A percentile compares a stretch with the other conserved stretches of the same genome.
Conservation (phyloP, 2,888 invertebrate species). For the Drosophila fungiperda region DNA sequence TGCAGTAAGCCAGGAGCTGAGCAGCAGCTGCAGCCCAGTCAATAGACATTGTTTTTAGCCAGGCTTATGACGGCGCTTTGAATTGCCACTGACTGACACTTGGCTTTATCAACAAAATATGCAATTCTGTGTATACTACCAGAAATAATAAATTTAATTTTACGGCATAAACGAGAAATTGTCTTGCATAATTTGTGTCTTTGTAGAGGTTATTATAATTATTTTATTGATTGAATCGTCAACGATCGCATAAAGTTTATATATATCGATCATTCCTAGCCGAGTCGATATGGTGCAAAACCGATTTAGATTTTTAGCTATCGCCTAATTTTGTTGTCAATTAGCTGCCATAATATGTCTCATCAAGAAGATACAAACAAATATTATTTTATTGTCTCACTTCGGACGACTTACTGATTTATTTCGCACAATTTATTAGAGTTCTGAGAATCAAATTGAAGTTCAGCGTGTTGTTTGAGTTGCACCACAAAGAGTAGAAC, state of each 20-base stretch:
- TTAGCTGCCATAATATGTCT: neutral
- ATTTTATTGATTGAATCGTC: neutral
- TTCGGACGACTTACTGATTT: too few species aligned
- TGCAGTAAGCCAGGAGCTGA: conserved; percentile 15
- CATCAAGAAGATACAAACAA: too few species aligned
- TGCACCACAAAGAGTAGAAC: neutral
- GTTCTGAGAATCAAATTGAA: neutral
- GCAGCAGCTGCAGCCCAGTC: conserved; percentile 34
- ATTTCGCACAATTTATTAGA: neutral
- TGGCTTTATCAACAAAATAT: neutral
- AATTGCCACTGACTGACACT: neutral
- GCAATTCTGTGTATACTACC: neutral
- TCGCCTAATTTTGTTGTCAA: neutral
- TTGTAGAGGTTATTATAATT: neutral
- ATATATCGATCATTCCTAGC: neutral
- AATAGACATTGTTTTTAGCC: conserved; percentile 33
- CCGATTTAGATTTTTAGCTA: neutral
- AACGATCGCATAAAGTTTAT: neutral
- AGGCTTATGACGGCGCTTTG: conserved; percentile 12
- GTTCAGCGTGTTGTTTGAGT: neutral
- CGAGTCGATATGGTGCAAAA: neutral
- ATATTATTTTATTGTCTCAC: neutral
- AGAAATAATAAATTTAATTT: neutral
- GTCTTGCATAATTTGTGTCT: neutral
- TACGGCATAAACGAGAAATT: neutral